Conservation (phyloP, 2,797 vertebrate species). For the Sebastes diaconus region DNA sequence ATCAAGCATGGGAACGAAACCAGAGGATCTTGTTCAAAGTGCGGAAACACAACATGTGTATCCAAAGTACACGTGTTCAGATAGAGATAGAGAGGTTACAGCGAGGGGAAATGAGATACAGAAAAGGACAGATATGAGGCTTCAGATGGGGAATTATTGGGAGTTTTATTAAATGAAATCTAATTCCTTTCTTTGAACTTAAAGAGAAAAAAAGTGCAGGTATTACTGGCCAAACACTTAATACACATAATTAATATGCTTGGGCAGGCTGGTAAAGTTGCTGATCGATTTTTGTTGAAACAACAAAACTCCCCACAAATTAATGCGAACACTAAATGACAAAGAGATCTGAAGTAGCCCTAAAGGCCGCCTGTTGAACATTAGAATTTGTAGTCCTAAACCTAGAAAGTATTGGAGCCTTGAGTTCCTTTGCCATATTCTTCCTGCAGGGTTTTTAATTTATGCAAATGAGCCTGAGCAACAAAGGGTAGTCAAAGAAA, state of each 20-base stretch:
- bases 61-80: conserved; percentile 3
- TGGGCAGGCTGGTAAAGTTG: not conserved
- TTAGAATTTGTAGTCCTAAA: not conserved
- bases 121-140: not conserved
- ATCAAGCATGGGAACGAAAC: conserved; percentile 22
- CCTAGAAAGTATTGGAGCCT: not conserved
- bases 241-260: not conserved
- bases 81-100: conserved; percentile 1
- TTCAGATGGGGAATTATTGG: not conserved
- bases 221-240: not conserved
- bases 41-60: conserved; percentile 10
- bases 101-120: not conserved
- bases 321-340: not conserved
- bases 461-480: not conserved
- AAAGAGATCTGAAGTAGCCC: not conserved
- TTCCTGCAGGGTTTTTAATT: not conserved
- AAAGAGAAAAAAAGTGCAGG: not conserved
- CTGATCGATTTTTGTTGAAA: not conserved
- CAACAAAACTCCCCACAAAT: not conserved
- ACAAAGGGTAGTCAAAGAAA: not conserved
- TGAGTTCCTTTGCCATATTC: not conserved
- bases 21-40: conserved; percentile 33
- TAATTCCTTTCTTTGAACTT: not conserved
- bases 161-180: conserved; percentile 14
- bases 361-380: not conserved